Evolutionary conservation across 2,797 vertebrate genomes (phyloP).

Genomic region (Syndactyla subalaris): DNA sequence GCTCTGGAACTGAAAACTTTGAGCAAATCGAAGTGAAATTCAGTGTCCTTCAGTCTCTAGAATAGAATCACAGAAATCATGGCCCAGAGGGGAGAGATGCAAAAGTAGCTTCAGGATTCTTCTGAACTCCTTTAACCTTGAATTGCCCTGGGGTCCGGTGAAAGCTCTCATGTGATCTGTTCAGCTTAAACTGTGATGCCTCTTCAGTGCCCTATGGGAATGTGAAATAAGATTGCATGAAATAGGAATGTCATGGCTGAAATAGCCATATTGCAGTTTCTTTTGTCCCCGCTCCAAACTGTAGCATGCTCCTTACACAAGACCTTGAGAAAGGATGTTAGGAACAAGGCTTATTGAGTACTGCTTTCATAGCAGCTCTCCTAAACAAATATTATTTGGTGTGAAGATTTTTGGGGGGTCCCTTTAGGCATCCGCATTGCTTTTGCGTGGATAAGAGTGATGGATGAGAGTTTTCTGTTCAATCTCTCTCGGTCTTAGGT

Average conservation of each 20-base stretch:
- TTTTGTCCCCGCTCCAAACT: neutral
- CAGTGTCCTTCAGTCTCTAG: neutral
- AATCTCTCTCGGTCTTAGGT: neutral
- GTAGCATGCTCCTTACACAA: neutral
- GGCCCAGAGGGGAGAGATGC: neutral
- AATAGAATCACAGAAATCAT: neutral
- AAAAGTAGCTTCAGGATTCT: neutral
- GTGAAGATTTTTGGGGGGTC: neutral
- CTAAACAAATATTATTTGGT: neutral
- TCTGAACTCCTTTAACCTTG: conserved; percentile 33
- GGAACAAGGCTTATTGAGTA: neutral
- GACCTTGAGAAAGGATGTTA: conserved; percentile 13
- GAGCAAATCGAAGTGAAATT: neutral
- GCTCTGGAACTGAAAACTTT: neutral
- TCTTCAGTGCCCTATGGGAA: conserved; percentile 8
- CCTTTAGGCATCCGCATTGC: neutral
- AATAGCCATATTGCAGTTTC: neutral
- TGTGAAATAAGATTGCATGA: conserved; percentile 43
- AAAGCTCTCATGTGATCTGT: conserved; percentile 5
- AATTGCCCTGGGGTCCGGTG: neutral
- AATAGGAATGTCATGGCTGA: conserved; percentile 58
- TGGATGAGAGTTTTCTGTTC: neutral
- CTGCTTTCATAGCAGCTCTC: neutral
- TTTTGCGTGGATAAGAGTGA: neutral
- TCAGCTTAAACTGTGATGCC: neutral